Evolutionary conservation across 2,888 invertebrate genomes (phyloP).

Genomic region (Poecilobothrus nobilitatus): DNA sequence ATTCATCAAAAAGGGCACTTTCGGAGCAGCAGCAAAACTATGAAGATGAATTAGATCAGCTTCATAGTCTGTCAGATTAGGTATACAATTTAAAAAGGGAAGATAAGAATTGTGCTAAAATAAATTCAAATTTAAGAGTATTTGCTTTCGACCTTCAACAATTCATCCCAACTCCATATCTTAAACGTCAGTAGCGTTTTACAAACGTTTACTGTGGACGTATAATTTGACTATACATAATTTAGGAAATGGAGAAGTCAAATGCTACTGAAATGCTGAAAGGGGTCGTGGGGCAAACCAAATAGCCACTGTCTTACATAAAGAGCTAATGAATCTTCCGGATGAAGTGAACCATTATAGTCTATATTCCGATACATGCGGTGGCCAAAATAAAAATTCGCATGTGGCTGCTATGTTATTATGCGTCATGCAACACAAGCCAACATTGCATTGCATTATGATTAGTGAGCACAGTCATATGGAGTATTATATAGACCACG

Average conservation of each 20-base stretch:
- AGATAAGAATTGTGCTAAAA: no score
- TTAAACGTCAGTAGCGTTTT: not conserved
- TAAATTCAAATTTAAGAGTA: not conserved
- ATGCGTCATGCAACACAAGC: not conserved
- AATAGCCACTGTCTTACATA: not conserved
- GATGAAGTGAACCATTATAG: not conserved
- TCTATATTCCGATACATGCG: not conserved
- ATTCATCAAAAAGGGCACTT: no score
- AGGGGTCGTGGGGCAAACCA: not conserved
- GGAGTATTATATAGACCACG: not conserved
- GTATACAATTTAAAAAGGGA: no score
- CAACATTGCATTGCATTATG: no score
- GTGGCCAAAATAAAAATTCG: slow-evolving; percentile 8
- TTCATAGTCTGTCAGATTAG: no score
- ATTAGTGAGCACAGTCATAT: not conserved
- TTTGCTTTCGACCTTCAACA: slow-evolving; percentile 5
- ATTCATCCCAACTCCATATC: not conserved
- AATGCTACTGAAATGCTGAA: not conserved
- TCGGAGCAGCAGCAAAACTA: no score
- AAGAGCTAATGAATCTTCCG: not conserved
- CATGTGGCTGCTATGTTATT: not conserved
- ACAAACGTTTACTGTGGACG: not conserved
- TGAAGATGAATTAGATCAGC: no score
- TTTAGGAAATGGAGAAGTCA: no score
- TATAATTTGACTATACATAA: slow-evolving; percentile 5